Conservation (phyloP, 2,888 invertebrate species). For the Drosophila anomelani region DNA sequence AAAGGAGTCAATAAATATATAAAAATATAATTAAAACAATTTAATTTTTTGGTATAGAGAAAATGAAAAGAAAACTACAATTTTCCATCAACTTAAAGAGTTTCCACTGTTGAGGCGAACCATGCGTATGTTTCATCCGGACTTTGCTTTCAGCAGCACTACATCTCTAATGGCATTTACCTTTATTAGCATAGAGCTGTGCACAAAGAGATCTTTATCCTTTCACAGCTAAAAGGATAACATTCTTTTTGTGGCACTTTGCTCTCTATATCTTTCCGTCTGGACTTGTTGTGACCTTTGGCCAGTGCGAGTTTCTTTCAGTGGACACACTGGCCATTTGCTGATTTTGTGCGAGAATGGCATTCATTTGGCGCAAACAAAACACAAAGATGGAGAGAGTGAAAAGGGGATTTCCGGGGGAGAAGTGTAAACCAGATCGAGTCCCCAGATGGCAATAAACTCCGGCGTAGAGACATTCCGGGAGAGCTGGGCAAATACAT, state of each 20-base stretch:
- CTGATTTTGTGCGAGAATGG: conserved; percentile 17
- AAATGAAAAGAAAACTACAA: not conserved
- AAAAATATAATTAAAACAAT: not conserved
- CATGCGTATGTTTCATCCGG: conserved; percentile 1
- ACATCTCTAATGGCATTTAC: conserved; percentile 32
- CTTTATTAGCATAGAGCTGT: conserved; percentile 29
- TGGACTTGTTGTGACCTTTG: conserved; percentile 11
- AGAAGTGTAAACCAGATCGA: conserved; percentile 23
- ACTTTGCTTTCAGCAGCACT: conserved; percentile 29
- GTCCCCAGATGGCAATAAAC: conserved; percentile 59
- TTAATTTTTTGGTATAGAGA: too few relatives aligned
- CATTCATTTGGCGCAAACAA: conserved; percentile 24
- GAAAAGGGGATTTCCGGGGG: not conserved
- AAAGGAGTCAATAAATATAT: too few relatives aligned
- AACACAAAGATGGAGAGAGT: conserved; percentile 1
- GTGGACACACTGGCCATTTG: conserved; percentile 22
- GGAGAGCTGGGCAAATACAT: conserved; percentile 9
- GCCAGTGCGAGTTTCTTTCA: conserved; percentile 20
- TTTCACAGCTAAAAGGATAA: conserved; percentile 19
- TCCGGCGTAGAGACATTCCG: conserved; percentile 45
- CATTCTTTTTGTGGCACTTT: conserved; percentile 8
- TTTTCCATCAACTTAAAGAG: not conserved
- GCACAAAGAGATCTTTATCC: conserved; percentile 35
- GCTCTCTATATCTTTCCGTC: not conserved
- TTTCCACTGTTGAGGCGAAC: conserved; percentile 5